Evolutionary conservation across 2,888 invertebrate species (phyloP).

Genomic region (Agrotis puta): DNA sequence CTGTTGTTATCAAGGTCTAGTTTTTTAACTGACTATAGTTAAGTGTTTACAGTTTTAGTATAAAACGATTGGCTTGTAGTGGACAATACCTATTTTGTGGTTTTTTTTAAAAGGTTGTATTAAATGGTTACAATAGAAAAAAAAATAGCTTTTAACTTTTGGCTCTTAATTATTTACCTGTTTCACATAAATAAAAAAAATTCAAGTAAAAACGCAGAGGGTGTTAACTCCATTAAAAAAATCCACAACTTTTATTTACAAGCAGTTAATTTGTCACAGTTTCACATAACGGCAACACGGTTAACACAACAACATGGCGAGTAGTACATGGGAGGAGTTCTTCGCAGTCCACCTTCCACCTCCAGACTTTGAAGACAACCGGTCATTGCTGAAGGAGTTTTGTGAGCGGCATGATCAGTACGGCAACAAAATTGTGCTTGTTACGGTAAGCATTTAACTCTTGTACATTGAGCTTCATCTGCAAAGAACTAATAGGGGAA

Average conservation of each 20-base stretch:
- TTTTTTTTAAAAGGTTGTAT: no score
- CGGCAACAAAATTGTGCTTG: constrained; percentile 93
- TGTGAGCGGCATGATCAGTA: constrained; percentile 93
- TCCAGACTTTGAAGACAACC: constrained; percentile 94
- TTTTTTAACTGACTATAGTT: background rate
- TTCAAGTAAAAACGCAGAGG: no score
- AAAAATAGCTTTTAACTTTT: no score
- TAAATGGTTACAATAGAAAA: no score
- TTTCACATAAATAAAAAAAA: no score
- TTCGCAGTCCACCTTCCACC: constrained; percentile 95
- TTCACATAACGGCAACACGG: constrained; percentile 4
- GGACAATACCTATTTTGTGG: background rate
- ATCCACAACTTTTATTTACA: no score
- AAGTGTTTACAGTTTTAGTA: background rate
- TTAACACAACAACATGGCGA: constrained; percentile 68
- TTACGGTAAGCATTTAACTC: constrained; percentile 92
- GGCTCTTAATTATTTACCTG: no score
- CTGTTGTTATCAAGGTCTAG: background rate
- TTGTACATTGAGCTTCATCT: background rate
- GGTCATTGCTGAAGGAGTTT: constrained; percentile 94
- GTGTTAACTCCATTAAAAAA: no score
- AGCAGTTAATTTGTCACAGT: constrained; percentile 24
- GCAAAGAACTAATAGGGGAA: background rate
- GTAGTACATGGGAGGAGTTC: constrained; percentile 95
- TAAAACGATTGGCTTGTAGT: background rate